Evolutionary conservation across 2,888 invertebrate species (phyloP).

Genomic region (Dasypolia templi): DNA sequence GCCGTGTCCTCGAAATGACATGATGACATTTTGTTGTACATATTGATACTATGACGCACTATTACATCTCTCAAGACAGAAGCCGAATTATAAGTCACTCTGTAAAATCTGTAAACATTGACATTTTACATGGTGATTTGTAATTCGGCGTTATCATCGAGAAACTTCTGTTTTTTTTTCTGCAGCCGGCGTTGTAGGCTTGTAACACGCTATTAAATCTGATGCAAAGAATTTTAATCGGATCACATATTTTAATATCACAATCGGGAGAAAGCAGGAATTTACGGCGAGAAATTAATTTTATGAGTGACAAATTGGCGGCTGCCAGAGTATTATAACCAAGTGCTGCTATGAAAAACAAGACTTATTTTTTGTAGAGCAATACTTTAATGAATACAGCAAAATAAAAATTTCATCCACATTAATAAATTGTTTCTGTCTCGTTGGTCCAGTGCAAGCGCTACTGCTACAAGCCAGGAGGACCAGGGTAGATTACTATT

Average conservation of each 20-base stretch:
- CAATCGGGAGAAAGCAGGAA: slow-evolving; percentile 31
- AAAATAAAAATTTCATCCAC: background rate
- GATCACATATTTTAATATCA: slow-evolving; percentile 50
- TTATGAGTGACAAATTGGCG: slow-evolving; percentile 47
- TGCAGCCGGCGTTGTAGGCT: background rate
- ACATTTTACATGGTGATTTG: background rate
- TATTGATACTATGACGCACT: background rate
- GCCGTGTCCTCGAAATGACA: too few relatives aligned
- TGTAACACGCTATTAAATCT: slow-evolving; percentile 26
- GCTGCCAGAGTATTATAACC: slow-evolving; percentile 31
- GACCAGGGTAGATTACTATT: too few relatives aligned
- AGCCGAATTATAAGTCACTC: background rate
- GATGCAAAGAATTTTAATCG: slow-evolving; percentile 47
- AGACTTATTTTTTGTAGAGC: background rate
- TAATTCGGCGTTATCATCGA: background rate
- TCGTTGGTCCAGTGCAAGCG: background rate
- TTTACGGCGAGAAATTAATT: slow-evolving; percentile 41
- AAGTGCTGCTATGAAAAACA: slow-evolving; percentile 21
- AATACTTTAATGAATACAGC: slow-evolving; percentile 6
- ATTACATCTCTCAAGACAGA: background rate
- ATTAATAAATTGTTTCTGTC: background rate
- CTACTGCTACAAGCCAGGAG: too few relatives aligned
- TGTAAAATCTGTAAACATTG: background rate
- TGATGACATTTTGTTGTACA: background rate
- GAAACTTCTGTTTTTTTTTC: background rate